Conservation (phyloP, 2,113 vertebrate genomes). For the Boleophthalmus pectinirostris region DNA sequence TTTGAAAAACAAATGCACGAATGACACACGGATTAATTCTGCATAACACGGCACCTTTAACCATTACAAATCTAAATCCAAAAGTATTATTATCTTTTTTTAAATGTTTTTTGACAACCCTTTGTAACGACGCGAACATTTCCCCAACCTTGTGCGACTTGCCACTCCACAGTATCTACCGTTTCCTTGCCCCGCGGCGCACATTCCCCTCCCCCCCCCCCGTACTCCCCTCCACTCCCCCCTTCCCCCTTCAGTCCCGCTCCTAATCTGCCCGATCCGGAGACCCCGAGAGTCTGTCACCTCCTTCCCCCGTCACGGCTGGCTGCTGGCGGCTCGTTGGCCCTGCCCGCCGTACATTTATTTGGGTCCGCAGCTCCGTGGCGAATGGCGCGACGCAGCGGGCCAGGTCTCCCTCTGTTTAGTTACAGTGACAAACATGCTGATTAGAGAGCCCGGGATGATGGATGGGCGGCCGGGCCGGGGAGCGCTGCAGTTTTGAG, state of each 20-base stretch:
- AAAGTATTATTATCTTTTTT: too few species aligned
- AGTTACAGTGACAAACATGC: constrained; percentile 86
- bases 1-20: too few species aligned
- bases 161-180: too few species aligned
- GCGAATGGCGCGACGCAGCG: constrained; percentile 78
- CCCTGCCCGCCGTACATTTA: constrained; percentile 79
- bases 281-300: constrained; percentile 73
- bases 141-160: too few species aligned
- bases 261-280: constrained; percentile 77
- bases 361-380: constrained; percentile 81
- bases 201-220: too few species aligned
- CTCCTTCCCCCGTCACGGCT: constrained; percentile 74
- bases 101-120: too few species aligned
- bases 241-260: constrained; percentile 56
- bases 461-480: constrained; percentile 84
- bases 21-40: too few species aligned
- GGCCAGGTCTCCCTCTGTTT: constrained; percentile 74
- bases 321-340: constrained; percentile 78
- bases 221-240: too few species aligned
- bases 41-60: too few species aligned
- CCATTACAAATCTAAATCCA: too few species aligned
- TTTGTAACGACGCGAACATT: too few species aligned
- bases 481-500: constrained; percentile 82
- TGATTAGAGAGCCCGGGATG: constrained; percentile 83
- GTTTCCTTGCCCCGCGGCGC: too few species aligned